Evolutionary conservation across 2,797 vertebrate species (phyloP), one percentile per base, ranked within the genome.

Genomic region (Diplodus puntazzo): DNA sequence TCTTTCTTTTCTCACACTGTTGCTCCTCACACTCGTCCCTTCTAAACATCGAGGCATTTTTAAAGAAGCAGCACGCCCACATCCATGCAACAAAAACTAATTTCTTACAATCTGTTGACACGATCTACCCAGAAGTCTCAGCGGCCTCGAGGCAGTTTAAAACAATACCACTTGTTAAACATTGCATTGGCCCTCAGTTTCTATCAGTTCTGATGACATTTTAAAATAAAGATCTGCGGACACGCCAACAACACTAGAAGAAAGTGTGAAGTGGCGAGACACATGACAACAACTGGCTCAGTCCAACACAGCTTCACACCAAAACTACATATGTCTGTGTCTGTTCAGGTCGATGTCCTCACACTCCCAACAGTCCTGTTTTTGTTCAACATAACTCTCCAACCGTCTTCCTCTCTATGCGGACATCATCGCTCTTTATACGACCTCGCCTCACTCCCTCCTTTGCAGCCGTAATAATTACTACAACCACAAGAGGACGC

Each of bases 41-140:
- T n/a, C 10, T 6, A 5, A 9, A 34, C 1, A 9, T 14, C 8
- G 42, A 49, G 46, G 46, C 53, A 0, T 7, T 14, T 4, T 12
- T 0, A 3, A 30, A 25, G 14, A 6, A 49, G 5, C 4, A 16
- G 17, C 8, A 55, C 27, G 34, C 21, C n/a, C 46, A 45, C 23
- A 12, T 12, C 18, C 45, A 53, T 27, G 10, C n/a, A 27, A 27
- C 34, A 43, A 45, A 34, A 74, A 81, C 57, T 27, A 9, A 74
- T 53, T 71, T 53, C 68, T 0, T 20, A 62, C 68, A 74, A 30
- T 42, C 77, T 74, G 75, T 69, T 64, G 9, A 11, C 54, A 45
- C 11, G 10, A 43, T 43, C 25, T 0, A 46, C 52, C 23, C 6
- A 1, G 13, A 60, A 27, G 16, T 55, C 45, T 17, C 18, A 75